These are phyloP conservation scores for Ceratotherium simum DNA, from an alignment of 2,113 vertebrate genomes.

Conservation along the genomic window DNA sequence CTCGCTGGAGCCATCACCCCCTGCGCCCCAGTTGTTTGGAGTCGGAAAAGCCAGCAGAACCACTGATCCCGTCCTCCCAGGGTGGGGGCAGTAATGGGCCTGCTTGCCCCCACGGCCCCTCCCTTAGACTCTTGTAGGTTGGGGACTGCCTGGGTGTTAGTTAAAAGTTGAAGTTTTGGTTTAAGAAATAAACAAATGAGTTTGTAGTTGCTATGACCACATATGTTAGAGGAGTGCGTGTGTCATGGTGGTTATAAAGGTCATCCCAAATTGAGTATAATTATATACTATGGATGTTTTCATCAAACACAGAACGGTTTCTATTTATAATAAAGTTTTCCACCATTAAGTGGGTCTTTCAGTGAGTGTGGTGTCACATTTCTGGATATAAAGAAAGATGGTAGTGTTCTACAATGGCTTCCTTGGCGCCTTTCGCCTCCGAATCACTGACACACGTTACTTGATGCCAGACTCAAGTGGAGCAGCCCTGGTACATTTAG, in stretches of 20 bases:
- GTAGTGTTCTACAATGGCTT: background rate
- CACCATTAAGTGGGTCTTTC: background rate
- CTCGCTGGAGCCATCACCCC: fast-evolving
- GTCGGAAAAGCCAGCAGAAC: background rate
- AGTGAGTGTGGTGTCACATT: background rate
- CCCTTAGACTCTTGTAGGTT: background rate
- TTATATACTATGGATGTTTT: background rate
- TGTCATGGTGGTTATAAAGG: background rate
- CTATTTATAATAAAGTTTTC: background rate
- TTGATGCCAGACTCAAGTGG: fast-evolving
- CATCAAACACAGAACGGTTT: background rate
- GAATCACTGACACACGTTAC: fast-evolving
- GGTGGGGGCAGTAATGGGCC: background rate
- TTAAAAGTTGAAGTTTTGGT: background rate
- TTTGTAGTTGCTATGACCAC: background rate
- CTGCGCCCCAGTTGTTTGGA: too few species aligned
- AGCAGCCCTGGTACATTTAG: fast-evolving
- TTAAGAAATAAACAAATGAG: background rate
- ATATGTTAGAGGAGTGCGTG: background rate
- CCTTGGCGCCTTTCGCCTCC: background rate
- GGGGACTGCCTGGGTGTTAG: background rate
- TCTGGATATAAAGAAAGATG: background rate
- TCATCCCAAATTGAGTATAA: background rate
- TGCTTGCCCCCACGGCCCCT: background rate
- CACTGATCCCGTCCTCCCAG: fast-evolving